A percentile compares a stretch with the other conserved stretches of the same genome.
These are phyloP conservation scores for Cerastis rubricosa DNA, from an alignment of 2,888 invertebrate species.

Conservation along the genomic window DNA sequence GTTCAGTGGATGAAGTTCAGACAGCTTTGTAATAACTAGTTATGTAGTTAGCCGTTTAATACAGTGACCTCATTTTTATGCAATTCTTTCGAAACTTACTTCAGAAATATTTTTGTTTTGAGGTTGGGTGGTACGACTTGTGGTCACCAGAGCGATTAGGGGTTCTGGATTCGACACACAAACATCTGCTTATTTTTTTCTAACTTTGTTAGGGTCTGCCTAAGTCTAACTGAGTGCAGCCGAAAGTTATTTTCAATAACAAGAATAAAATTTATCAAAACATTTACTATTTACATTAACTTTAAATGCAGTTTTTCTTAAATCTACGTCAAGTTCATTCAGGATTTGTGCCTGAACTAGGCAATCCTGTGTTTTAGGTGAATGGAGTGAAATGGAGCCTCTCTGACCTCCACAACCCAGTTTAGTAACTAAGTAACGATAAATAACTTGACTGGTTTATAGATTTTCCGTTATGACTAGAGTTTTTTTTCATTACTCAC, in stretches of 20 bases:
- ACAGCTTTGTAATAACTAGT: slow-evolving; percentile 1
- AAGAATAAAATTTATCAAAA: too few relatives aligned
- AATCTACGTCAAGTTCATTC: too few relatives aligned
- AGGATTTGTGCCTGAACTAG: too few relatives aligned
- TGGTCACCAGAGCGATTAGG: too few relatives aligned
- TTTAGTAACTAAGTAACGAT: not conserved
- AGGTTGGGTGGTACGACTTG: too few relatives aligned
- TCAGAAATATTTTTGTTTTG: too few relatives aligned
- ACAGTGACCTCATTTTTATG: not conserved
- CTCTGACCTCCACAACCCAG: not conserved
- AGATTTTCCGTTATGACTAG: not conserved
- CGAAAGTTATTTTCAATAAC: not conserved
- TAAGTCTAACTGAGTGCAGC: not conserved
- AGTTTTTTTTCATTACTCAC: too few relatives aligned
- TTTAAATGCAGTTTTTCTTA: too few relatives aligned
- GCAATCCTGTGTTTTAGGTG: too few relatives aligned
- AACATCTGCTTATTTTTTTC: not conserved
- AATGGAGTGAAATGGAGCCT: not conserved
- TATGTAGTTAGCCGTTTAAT: not conserved
- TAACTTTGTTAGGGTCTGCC: too few relatives aligned
- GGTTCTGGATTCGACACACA: too few relatives aligned
- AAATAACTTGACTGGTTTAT: not conserved
- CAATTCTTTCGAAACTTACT: not conserved
- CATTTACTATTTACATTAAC: too few relatives aligned
- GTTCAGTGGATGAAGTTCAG: not conserved